These are phyloP conservation scores for Heliconius himera DNA, from an alignment of 1,140 invertebrate genomes.

Conservation along the genomic window DNA sequence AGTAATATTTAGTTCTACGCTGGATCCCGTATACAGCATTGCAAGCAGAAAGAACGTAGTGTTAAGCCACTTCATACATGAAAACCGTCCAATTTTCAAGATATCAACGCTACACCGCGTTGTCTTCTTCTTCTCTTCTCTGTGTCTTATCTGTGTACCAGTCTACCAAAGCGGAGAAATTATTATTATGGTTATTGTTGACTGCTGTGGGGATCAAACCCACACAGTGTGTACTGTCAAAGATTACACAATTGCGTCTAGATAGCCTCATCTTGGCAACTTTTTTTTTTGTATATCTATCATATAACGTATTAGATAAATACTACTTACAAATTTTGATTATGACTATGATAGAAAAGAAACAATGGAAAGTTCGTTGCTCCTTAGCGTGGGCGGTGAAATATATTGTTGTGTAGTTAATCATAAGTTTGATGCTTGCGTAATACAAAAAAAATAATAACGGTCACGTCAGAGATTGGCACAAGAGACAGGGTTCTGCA, in stretches of 20 bases:
- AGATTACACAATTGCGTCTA: background rate
- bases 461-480: background rate
- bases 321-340: slow-evolving; percentile 1
- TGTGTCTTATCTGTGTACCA: too few species aligned
- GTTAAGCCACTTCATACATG: too few species aligned
- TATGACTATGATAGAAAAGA: background rate
- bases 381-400: background rate
- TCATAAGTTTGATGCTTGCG: slow-evolving; percentile 8
- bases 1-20: too few species aligned
- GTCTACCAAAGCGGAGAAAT: too few species aligned
- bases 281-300: background rate
- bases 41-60: too few species aligned
- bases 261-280: background rate
- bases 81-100: too few species aligned
- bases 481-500: background rate
- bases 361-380: slow-evolving; percentile 7
- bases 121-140: too few species aligned
- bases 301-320: too few species aligned
- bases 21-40: too few species aligned
- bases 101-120: too few species aligned
- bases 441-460: background rate
- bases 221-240: background rate
- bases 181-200: too few species aligned
- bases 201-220: too few species aligned
- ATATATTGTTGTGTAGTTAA: background rate